A percentile compares a stretch with the other conserved stretches of the same genome.
These are phyloP conservation scores for Neogale vison DNA, from an alignment of 2,113 vertebrate genomes.

Conservation along the genomic window DNA sequence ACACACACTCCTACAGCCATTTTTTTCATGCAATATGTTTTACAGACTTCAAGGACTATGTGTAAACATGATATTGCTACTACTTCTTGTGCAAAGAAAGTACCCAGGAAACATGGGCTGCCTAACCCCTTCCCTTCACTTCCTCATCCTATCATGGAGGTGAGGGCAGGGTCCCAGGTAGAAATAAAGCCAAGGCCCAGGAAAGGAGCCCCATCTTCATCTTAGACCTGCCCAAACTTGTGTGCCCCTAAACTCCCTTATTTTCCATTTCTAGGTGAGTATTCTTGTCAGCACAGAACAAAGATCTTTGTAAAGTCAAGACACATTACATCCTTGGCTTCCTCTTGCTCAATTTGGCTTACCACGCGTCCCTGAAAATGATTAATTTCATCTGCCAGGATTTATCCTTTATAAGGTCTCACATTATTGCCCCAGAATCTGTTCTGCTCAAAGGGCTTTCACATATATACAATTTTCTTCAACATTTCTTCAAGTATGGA, in stretches of 20 bases:
- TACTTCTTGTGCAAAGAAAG: not conserved
- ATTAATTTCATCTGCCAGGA: conserved; percentile 7
- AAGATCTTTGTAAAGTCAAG: not conserved
- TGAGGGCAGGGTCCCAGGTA: not conserved
- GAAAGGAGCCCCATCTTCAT: not conserved
- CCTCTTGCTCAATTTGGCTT: not conserved
- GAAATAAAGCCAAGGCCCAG: not conserved
- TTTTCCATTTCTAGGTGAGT: not conserved
- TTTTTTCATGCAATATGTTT: not conserved
- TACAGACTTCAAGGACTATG: not conserved
- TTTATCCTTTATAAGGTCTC: not conserved
- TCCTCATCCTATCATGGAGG: not conserved
- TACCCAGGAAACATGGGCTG: not conserved
- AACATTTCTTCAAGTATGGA: not conserved
- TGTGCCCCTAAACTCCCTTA: not conserved
- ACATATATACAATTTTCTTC: not conserved
- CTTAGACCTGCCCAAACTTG: not conserved
- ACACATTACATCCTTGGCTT: not conserved
- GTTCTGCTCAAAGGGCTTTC: conserved; percentile 9
- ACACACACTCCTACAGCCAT: not conserved
- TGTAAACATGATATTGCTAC: not conserved
- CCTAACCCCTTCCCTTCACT: not conserved
- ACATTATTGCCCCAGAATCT: not conserved
- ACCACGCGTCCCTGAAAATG: not conserved
- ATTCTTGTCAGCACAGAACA: not conserved